A percentile compares a stretch with the other conserved stretches of the same genome.
phyloP scores from a whole-genome alignment of 2,113 vertebrate species.

The Sebastes schlegelii region DNA sequence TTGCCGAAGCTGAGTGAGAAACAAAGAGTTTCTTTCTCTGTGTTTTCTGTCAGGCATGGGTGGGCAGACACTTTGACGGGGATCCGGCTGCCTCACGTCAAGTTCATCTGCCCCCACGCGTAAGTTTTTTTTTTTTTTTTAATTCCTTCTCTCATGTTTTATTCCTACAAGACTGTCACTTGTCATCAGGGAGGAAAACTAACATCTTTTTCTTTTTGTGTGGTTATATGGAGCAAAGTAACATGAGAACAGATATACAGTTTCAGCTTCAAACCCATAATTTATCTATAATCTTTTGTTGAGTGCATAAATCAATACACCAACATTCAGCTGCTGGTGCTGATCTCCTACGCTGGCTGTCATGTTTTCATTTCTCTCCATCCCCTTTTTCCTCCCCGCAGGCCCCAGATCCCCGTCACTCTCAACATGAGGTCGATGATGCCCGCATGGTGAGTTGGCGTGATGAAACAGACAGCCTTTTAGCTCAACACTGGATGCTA shows the following conservation, averaged over 20 bases:
- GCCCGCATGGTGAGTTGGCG: constrained; percentile 93
- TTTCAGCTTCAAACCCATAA: background rate
- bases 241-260: background rate
- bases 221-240: background rate
- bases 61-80: constrained; percentile 92
- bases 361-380: constrained; percentile 16
- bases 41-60: constrained; percentile 87
- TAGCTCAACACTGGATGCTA: constrained; percentile 50
- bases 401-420: constrained; percentile 94
- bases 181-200: background rate
- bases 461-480: constrained; percentile 34
- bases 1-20: constrained; percentile 12
- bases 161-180: background rate
- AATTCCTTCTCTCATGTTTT: constrained; percentile 1
- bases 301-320: background rate
- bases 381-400: constrained; percentile 56
- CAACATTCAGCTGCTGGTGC: background rate
- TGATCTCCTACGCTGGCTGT: background rate
- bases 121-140: constrained; percentile 82
- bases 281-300: background rate
- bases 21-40: constrained; percentile 44
- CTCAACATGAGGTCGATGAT: constrained; percentile 95
- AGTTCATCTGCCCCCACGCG: constrained; percentile 98
- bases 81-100: constrained; percentile 94
- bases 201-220: background rate